A percentile compares a stretch with the other conserved stretches of the same genome.
Conservation (phyloP, 1,140 invertebrate genomes). For the Cydia amplana region DNA sequence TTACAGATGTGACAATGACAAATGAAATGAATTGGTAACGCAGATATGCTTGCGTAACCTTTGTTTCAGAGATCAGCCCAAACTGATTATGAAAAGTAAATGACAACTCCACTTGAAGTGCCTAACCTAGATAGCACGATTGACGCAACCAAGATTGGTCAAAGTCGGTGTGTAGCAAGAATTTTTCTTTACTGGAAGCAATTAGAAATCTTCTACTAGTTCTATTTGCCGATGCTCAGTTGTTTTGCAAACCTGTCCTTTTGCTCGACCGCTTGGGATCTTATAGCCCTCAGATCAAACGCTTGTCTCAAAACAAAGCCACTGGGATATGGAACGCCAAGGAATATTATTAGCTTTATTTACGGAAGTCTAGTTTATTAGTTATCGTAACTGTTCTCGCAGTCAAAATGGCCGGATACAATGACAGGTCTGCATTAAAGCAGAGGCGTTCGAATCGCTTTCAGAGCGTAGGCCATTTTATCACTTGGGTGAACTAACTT, state of each 20-base stretch:
- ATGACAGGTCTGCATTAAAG: constrained; percentile 20
- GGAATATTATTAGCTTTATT: constrained; percentile 3
- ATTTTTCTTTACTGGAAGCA: constrained; percentile 31
- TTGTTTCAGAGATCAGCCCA: constrained; percentile 13
- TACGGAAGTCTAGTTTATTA: constrained; percentile 17
- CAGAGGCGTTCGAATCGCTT: background rate
- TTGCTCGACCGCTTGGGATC: background rate
- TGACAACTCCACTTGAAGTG: background rate
- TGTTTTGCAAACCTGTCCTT: background rate
- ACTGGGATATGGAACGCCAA: background rate
- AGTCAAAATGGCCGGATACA: background rate
- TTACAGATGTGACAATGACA: constrained; percentile 10
- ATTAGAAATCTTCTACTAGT: constrained; percentile 23
- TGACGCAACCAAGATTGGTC: constrained; percentile 25
- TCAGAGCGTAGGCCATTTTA: background rate
- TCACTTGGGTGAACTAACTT: background rate
- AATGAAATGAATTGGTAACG: constrained; percentile 22
- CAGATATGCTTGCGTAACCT: constrained; percentile 12
- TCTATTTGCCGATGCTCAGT: background rate
- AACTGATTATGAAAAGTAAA: constrained; percentile 4
- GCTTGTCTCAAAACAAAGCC: background rate
- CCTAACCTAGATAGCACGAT: constrained; percentile 9
- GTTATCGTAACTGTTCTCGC: background rate
- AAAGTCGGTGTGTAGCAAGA: constrained; percentile 6
- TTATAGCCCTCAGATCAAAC: constrained; percentile 12